Percentiles rank a stretch among this genome's conserved stretches.
These are phyloP conservation scores for Hydroisotoma schaefferi DNA, from an alignment of 2,888 invertebrate species.

Conservation along the genomic window DNA sequence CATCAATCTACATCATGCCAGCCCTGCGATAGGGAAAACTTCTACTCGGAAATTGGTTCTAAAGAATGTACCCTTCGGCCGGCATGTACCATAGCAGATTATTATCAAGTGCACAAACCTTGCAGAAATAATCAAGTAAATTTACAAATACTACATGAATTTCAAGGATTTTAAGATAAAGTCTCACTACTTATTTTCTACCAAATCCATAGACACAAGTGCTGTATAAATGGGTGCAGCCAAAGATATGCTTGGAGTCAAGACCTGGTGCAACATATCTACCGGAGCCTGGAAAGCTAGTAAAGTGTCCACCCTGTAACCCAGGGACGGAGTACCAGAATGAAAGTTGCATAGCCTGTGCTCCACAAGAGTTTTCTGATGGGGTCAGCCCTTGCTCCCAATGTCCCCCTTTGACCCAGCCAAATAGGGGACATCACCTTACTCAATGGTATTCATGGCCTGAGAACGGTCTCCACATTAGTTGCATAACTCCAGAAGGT, in stretches of 20 bases:
- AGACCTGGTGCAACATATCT: conserved; percentile 52
- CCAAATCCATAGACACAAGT: conserved; percentile 53
- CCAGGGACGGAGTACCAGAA: conserved; percentile 56
- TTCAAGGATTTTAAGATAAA: not conserved
- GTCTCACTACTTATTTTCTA: not conserved
- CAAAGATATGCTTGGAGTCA: conserved; percentile 57
- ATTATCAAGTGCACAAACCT: conserved; percentile 55
- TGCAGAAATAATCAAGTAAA: conserved; percentile 54
- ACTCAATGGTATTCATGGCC: conserved; percentile 47
- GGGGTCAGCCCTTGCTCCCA: conserved; percentile 52
- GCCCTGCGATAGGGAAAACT: conserved; percentile 52
- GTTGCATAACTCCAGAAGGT: conserved; percentile 54
- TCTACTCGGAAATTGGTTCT: conserved; percentile 55
- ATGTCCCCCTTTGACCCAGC: conserved; percentile 56
- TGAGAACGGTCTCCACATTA: conserved; percentile 52
- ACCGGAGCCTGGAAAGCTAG: conserved; percentile 51
- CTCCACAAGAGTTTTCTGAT: conserved; percentile 53
- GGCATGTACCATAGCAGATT: conserved; percentile 56
- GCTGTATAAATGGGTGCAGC: conserved; percentile 57
- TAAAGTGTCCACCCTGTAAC: conserved; percentile 56
- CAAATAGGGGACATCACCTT: conserved; percentile 52
- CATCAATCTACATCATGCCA: conserved; percentile 54
- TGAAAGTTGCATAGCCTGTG: conserved; percentile 56
- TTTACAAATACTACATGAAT: not conserved
- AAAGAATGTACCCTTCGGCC: conserved; percentile 54